Base-by-base conservation (phyloP, 2,797 vertebrate genomes). In the Enteromius argenteus region DNA sequence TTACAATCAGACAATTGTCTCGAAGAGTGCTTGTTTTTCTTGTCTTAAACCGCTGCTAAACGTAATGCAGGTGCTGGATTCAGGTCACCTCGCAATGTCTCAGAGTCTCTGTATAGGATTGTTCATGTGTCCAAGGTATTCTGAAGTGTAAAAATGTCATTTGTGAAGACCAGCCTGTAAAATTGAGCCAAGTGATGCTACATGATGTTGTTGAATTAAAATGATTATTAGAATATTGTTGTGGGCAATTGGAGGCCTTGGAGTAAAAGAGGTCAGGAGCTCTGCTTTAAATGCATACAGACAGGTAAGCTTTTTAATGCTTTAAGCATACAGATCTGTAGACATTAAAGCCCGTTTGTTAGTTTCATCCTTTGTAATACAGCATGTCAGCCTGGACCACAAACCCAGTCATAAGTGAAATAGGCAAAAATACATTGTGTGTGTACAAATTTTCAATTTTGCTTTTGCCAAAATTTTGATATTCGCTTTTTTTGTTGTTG, bases 1-100 rank as follows among this genome's bases (percentile, higher is more conserved):
- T 37, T 82, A 77, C 39, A 83, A 81, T 68, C 73, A 64, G 62
- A 17, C 21, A 30, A 30, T 78, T 86, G 86, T 85, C 60, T 86
- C n/a, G 14, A 49, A 64, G 19, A 39, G 35, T 27, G 67, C 1
- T 46, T 64, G 51, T 10, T 32, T 72, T n/a, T 46, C 10, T 64
- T 15, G 13, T 23, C 35, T 75, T 75, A 19, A 39, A 19, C 56
- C 44, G 15, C 11, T 67, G 37, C 51, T 39, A 35, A 27, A 44
- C 56, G 32, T 23, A 62, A n/a, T 53, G 19, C 60, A 23, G 42
- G 76, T 46, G 23, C n/a, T 68, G 58, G 17, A 13, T 27, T 39
- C 46, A 83, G 42, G 44, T 71, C 62, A 72, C 46, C 62, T 62
- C 21, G 44, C 6, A 79, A 46, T 68, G 23, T 73, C 51, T 86